A percentile compares a stretch with the other conserved stretches of the same genome.
Conservation (phyloP, 2,113 vertebrate genomes). For the Turnix velox region DNA sequence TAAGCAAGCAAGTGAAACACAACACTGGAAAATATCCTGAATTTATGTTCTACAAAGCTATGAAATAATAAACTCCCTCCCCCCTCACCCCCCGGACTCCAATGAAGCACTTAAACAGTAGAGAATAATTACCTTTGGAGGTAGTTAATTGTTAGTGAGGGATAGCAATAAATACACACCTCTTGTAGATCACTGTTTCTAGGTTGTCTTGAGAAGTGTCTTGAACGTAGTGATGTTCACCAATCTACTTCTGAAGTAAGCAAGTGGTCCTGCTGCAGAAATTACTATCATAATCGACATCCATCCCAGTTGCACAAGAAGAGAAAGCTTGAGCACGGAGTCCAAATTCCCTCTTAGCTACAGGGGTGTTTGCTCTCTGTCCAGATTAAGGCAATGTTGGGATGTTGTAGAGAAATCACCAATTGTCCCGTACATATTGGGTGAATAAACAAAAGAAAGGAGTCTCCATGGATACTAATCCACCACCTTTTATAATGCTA, state of each 20-base stretch:
- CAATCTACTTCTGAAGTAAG: neutral
- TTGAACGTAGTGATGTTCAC: neutral
- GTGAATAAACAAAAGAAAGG: neutral
- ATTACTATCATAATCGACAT: neutral
- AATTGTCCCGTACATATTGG: neutral
- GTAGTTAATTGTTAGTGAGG: neutral
- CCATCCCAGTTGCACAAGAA: neutral
- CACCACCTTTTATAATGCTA: slow-evolving; percentile 2
- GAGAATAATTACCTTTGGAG: neutral
- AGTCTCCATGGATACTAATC: slow-evolving; percentile 39
- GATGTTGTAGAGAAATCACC: slow-evolving; percentile 3
- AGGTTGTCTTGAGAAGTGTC: neutral
- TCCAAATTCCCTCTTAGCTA: neutral
- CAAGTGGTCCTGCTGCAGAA: neutral
- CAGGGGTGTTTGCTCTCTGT: neutral
- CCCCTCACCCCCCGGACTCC: neutral
- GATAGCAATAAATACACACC: neutral
- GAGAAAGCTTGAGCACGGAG: neutral
- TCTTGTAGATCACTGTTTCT: neutral
- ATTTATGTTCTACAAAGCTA: neutral
- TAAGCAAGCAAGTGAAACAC: neutral
- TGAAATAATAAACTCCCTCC: neutral
- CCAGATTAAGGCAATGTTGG: neutral
- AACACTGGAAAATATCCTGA: neutral
- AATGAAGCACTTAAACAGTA: neutral